Evolutionary conservation across 2,797 vertebrate species (phyloP).

Genomic region (Poeciliopsis turneri): DNA sequence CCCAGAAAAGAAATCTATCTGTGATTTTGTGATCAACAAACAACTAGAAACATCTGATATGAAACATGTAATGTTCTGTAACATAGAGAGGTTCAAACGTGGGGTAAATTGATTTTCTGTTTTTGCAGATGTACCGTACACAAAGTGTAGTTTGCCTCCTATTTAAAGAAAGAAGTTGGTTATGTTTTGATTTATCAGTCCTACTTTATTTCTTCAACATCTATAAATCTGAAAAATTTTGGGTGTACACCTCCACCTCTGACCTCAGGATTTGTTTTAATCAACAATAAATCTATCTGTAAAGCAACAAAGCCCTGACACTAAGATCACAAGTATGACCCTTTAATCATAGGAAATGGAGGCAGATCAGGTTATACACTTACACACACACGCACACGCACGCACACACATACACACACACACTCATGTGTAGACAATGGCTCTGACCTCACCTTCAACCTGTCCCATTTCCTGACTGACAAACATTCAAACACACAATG

Average conservation of each 20-base stretch:
- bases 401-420: not conserved
- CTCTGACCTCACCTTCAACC: constrained; percentile 41
- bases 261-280: constrained; percentile 21
- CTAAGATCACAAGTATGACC: constrained; percentile 18
- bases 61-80: constrained; percentile 14
- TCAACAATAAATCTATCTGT: constrained; percentile 22
- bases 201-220: constrained; percentile 1
- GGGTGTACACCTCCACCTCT: constrained; percentile 16
- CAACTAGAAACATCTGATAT: not conserved
- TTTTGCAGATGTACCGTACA: not conserved
- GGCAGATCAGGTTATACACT: constrained; percentile 16
- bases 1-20: not conserved
- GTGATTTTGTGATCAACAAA: constrained; percentile 7
- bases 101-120: constrained; percentile 1
- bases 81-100: not conserved
- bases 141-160: constrained; percentile 14
- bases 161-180: constrained; percentile 17
- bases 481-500: constrained; percentile 26
- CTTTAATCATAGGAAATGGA: constrained; percentile 23
- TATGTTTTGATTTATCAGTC: constrained; percentile 26
- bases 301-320: constrained; percentile 24
- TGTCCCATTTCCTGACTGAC: constrained; percentile 47
- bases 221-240: constrained; percentile 30
- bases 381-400: not conserved
- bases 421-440: constrained; percentile 21